Evolutionary conservation across 2,113 vertebrate species (phyloP).

Genomic region (Empidonax alnorum): DNA sequence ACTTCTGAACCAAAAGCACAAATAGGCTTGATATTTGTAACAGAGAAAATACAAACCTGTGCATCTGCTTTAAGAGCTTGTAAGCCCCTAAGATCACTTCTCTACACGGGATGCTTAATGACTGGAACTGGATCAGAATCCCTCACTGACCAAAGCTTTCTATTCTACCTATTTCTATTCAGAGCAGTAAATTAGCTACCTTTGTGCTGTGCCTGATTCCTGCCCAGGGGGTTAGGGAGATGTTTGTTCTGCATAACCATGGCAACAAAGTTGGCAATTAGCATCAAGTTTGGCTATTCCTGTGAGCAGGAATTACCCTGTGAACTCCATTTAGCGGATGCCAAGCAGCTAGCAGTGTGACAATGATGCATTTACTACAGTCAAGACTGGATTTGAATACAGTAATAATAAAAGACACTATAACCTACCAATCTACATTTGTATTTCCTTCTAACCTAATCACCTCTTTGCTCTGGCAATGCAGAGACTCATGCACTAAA

Average conservation of each 20-base stretch:
- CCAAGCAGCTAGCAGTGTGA: neutral
- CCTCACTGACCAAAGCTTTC: conserved; percentile 13
- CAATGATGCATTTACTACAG: neutral
- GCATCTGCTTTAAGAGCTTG: neutral
- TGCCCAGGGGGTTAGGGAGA: neutral
- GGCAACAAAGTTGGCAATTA: conserved; percentile 8
- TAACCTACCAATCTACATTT: neutral
- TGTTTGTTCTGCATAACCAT: conserved; percentile 27
- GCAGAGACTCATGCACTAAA: neutral
- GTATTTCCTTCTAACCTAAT: neutral
- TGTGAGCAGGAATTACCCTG: neutral
- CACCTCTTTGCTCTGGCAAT: neutral
- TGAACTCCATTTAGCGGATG: neutral
- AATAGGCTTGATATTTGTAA: neutral
- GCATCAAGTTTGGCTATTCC: neutral
- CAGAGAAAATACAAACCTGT: neutral
- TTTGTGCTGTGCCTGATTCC: neutral
- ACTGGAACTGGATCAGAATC: neutral
- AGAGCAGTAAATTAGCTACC: neutral
- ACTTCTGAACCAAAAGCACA: neutral
- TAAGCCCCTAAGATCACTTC: neutral
- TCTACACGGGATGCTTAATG: neutral
- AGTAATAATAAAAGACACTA: neutral
- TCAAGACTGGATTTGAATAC: neutral
- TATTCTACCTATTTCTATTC: neutral